Base-by-base conservation (phyloP, 2,888 invertebrate species). In the Lymantria dispar region DNA sequence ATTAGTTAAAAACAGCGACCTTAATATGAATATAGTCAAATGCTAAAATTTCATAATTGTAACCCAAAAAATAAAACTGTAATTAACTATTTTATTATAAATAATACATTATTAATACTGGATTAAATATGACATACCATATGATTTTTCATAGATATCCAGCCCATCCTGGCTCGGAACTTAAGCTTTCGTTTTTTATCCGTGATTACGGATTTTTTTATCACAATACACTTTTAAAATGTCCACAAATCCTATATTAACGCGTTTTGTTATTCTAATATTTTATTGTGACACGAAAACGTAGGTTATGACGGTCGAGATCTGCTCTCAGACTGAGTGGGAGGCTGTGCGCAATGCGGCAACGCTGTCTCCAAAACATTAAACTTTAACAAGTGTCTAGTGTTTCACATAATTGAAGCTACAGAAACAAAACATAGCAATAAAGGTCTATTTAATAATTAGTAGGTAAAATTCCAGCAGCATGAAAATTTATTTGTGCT, bases 301-400 rank as follows among this genome's bases (percentile, higher is more conserved):
- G 67, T 68, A 87, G 87, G 87, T 89, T 89, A 88, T 85, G 85
- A 83, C 76, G 70, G 70, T 66, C 77, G 74, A 86, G 86, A 87
- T 87, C 78, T 81, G 68, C 74, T 82, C 86, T 76, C 76, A 76
- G 77, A 89, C 88, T 85, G 87, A 84, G 78, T 70, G 78, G 87
- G 90, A 89, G 79, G 90, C 89, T 89, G 89, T 90, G 91, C 91
- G 91, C 91, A 91, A 76, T 90, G 90, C 90, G 90, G 80, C 84
- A 90, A 72, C 74, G 69, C 78, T 74, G 74, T 69, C 69, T 69
- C 74, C 70, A 75, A 76, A 78, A 78, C 72, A 78, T 74, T 70
- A 62, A 58, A 60, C 67, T 70, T 70, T 68, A 68, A 54, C 50
- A 57, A 62, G 48, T 59, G 56, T 13, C 53, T 54, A 22, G 22